Conservation (phyloP, 2,113 vertebrate species). For the Sporophila hypoxantha region DNA sequence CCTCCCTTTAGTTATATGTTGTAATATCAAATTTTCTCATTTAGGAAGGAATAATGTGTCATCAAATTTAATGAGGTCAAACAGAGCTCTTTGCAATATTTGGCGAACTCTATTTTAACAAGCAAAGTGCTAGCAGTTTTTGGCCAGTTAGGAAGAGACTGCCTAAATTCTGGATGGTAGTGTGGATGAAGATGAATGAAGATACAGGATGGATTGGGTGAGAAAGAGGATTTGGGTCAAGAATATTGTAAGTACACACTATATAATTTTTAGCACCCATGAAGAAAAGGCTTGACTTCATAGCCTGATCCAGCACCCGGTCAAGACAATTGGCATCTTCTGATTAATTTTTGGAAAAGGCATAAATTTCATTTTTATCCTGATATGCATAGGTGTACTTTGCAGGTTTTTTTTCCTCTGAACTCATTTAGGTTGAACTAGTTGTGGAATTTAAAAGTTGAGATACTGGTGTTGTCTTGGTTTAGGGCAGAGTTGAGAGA, state of each 20-base stretch:
- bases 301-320: background rate
- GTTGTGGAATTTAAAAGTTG: background rate
- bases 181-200: background rate
- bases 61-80: background rate
- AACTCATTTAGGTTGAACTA: background rate
- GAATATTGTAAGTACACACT: background rate
- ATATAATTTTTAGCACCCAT: background rate
- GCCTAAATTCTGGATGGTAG: background rate
- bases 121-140: background rate
- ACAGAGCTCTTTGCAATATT: background rate
- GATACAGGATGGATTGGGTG: background rate
- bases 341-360: background rate
- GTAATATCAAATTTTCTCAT: background rate
- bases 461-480: background rate
- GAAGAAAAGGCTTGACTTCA: background rate
- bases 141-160: background rate
- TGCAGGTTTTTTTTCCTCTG: background rate
- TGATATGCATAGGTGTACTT: background rate
- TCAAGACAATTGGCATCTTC: background rate
- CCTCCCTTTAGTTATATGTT: background rate
- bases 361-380: background rate
- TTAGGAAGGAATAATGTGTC: background rate
- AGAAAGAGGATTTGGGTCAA: background rate
- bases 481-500: background rate
- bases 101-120: background rate